Evolutionary conservation across 2,888 invertebrate species (phyloP).

Genomic region (Nysson spinosus): DNA sequence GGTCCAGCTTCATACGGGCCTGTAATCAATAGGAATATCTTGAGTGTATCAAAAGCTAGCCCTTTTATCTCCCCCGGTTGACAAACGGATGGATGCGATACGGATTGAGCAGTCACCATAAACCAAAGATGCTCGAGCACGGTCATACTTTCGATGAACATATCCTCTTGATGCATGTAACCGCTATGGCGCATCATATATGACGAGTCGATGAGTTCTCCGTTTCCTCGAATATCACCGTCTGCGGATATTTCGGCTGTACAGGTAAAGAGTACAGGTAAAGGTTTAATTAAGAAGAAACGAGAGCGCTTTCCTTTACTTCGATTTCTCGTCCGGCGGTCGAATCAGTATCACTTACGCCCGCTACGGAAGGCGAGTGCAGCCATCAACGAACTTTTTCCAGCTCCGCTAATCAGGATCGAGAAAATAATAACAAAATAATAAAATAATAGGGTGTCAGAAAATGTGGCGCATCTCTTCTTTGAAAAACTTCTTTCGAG

Average conservation of each 20-base stretch:
- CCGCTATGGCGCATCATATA: constrained; percentile 91
- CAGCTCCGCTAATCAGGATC: constrained; percentile 93
- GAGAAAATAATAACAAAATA: too few species aligned
- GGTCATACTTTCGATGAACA: constrained; percentile 91
- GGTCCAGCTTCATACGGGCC: constrained; percentile 90
- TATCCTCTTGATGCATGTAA: constrained; percentile 94
- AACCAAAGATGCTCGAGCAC: constrained; percentile 92
- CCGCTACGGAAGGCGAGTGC: constrained; percentile 88
- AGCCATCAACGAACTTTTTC: constrained; percentile 93
- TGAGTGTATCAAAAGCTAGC: too few species aligned
- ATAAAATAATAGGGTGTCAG: too few species aligned
- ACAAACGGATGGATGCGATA: too few species aligned
- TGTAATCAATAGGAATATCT: constrained; percentile 64
- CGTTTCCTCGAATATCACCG: constrained; percentile 90
- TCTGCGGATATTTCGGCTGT: constrained; percentile 83
- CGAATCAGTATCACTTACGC: constrained; percentile 79
- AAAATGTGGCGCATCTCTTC: too few species aligned
- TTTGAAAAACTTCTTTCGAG: background rate
- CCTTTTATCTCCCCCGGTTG: too few species aligned
- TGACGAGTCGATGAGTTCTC: constrained; percentile 81
- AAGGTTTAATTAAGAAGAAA: too few species aligned
- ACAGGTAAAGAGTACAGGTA: too few species aligned
- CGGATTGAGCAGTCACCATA: constrained; percentile 82
- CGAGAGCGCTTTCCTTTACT: too few species aligned
- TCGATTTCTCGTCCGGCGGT: too few species aligned